Percentiles rank a stretch among this genome's conserved stretches.
These are phyloP conservation scores for Leptobrachium leishanense DNA, from an alignment of 2,113 vertebrate genomes.

Conservation along the genomic window DNA sequence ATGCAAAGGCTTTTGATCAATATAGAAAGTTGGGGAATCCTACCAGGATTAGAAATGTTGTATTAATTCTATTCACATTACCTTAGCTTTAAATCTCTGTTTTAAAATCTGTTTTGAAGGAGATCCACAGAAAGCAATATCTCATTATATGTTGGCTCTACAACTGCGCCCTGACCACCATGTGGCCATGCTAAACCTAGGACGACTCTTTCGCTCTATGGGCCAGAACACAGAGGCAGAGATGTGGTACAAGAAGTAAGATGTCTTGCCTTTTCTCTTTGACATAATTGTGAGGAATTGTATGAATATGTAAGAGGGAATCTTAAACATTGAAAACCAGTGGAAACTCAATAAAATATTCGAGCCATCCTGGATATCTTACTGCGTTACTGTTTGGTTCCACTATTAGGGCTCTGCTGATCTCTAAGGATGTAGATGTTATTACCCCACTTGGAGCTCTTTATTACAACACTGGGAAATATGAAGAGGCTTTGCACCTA, in stretches of 20 bases:
- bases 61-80: no score
- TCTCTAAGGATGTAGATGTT: conserved; percentile 82
- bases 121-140: conserved; percentile 73
- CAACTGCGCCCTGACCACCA: conserved; percentile 84
- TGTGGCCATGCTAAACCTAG: conserved; percentile 95
- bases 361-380: background rate
- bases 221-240: conserved; percentile 86
- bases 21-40: no score
- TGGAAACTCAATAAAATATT: no score
- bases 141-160: conserved; percentile 89
- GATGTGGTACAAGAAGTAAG: conserved; percentile 89
- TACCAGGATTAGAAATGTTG: no score
- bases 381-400: background rate
- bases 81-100: background rate
- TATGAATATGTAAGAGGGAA: no score
- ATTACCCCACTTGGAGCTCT: conserved; percentile 88
- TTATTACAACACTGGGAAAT: conserved; percentile 92
- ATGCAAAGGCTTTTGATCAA: no score
- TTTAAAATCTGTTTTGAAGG: conserved; percentile 71
- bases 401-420: conserved; percentile 77
- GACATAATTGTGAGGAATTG: no score
- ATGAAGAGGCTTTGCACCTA: conserved; percentile 82
- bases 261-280: no score
- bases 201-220: conserved; percentile 86
- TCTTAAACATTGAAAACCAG: no score